Percentiles rank a stretch among this genome's conserved stretches.
phyloP scores from a whole-genome alignment of 2,888 invertebrate species.

The Entomobrya multifasciata region DNA sequence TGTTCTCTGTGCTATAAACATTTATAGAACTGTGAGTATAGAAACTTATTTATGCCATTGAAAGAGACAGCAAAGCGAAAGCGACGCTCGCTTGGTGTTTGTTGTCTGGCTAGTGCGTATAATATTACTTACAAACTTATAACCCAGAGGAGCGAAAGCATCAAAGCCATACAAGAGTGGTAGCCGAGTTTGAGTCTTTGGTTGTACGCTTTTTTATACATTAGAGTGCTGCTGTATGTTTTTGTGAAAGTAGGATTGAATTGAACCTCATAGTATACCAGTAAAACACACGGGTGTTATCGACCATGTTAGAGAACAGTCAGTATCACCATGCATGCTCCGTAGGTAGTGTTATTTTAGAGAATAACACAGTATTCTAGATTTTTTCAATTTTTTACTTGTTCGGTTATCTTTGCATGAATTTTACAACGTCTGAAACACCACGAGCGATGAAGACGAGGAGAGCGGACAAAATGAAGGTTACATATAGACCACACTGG shows the following conservation, averaged over 20 bases:
- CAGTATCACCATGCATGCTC: neutral
- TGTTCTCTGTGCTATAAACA: too few relatives aligned
- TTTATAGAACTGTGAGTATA: too few relatives aligned
- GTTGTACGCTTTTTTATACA: neutral
- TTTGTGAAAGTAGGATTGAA: slow-evolving; percentile 8
- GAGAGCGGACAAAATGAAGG: slow-evolving; percentile 56
- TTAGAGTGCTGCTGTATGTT: slow-evolving; percentile 11
- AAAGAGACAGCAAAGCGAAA: slow-evolving; percentile 35
- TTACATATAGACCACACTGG: slow-evolving; percentile 4
- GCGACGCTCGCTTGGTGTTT: slow-evolving; percentile 42
- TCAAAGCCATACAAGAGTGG: neutral
- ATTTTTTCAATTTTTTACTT: neutral
- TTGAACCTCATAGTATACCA: too few relatives aligned
- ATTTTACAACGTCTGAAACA: slow-evolving; percentile 18
- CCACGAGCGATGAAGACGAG: neutral
- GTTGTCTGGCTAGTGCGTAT: slow-evolving; percentile 47
- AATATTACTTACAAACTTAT: neutral
- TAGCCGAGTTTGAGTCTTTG: neutral
- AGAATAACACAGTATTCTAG: neutral
- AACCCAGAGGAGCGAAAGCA: slow-evolving; percentile 19
- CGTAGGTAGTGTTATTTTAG: neutral
- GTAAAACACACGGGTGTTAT: slow-evolving; percentile 59
- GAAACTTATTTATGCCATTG: too few relatives aligned
- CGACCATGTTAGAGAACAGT: slow-evolving; percentile 54
- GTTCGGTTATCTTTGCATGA: slow-evolving; percentile 1